A percentile compares a stretch with the other conserved stretches of the same genome.
These are phyloP conservation scores for Callinectes sapidus DNA, from an alignment of 2,888 invertebrate genomes.

Conservation along the genomic window DNA sequence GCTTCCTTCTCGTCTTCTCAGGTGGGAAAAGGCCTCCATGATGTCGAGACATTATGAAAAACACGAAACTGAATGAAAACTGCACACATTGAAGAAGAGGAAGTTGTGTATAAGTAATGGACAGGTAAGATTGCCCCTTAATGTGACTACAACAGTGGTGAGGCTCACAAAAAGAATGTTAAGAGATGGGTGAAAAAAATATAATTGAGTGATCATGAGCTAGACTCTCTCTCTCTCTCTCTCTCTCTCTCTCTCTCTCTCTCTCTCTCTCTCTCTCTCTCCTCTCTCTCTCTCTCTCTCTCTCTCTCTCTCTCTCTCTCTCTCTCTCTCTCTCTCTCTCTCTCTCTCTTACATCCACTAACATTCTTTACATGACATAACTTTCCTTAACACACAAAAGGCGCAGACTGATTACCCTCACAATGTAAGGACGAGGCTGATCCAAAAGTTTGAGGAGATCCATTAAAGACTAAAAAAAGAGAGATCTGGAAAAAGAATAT, in stretches of 20 bases:
- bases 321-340: neutral
- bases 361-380: neutral
- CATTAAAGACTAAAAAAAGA: neutral
- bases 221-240: neutral
- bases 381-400: neutral
- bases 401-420: neutral
- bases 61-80: neutral
- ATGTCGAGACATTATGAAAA: constrained; percentile 3
- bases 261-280: neutral
- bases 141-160: neutral
- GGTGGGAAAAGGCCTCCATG: neutral
- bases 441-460: neutral
- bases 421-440: neutral
- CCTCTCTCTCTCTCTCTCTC: neutral
- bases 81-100: neutral
- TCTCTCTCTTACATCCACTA: neutral
- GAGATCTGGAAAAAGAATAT: neutral
- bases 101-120: neutral
- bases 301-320: neutral
- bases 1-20: constrained; percentile 9
- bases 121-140: neutral
- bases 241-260: neutral
- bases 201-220: constrained; percentile 5
- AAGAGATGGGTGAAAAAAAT: neutral
- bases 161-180: neutral